Base-by-base conservation (phyloP, 2,888 invertebrate genomes). In the Sinotaia quadrata region DNA sequence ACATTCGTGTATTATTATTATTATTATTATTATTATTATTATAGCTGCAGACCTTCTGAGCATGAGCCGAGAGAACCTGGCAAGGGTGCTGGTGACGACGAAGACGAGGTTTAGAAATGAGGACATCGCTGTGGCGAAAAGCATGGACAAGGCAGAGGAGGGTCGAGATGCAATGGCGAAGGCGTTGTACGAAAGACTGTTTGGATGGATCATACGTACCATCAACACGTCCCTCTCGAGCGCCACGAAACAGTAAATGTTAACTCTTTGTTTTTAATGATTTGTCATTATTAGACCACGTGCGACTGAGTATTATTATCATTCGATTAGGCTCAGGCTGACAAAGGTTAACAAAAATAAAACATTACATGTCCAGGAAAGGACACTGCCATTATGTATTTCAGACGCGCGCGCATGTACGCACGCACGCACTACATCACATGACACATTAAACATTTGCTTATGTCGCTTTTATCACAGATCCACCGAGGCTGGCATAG, bases 201-300 rank as follows among this genome's bases (percentile, higher is more conserved):
- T 89, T 82, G 85, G 87, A 59, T 89, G 89, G 89, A 78, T 89
- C 37, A 87, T 89, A 68, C 78, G 84, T 62, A 87, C 85, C 75
- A 87, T 89, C 69, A 90, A 89, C 79, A 71, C 78, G 52, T 86
- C 89, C 51, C 84, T 89, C 67, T 87, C 79, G 21, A 7, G 21
- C 12, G 47, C 8, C 47, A 4, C 2, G 15, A 12, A 41, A n/a
- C 15, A 41, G n/a, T 41, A 12, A 18, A 12, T 3, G 47, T 47
- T 12, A 47, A n/a, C n/a, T n/a, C n/a, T n/a, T n/a, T n/a, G n/a
- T n/a, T n/a, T n/a, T n/a, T n/a, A n/a, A n/a, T n/a, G n/a, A n/a
- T n/a, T n/a, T n/a, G n/a, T n/a, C n/a, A n/a, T n/a, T n/a, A n/a
- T n/a, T n/a, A n/a, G n/a, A n/a, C n/a, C n/a, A n/a, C n/a, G n/a